Percentiles rank a stretch among this genome's conserved stretches.
Conservation (phyloP, 2,888 invertebrate genomes). For the Dasypolia templi region DNA sequence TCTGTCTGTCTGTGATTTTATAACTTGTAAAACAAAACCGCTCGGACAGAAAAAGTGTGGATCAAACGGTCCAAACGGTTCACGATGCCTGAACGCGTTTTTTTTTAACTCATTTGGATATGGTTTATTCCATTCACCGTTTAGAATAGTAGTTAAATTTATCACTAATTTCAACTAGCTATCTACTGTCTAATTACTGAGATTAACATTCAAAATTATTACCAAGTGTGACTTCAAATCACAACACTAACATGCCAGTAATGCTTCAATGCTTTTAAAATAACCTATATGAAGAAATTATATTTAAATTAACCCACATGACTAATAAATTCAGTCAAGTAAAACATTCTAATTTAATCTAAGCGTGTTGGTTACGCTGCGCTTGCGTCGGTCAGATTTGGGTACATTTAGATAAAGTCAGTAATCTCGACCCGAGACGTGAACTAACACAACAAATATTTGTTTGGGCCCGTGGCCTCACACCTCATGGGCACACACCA, state of each 20-base stretch:
- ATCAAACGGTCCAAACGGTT: slow-evolving; percentile 27
- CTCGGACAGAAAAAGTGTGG: slow-evolving; percentile 37
- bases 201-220: background rate
- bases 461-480: slow-evolving; percentile 76
- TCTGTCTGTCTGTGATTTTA: slow-evolving; percentile 43
- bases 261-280: background rate
- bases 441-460: slow-evolving; percentile 84
- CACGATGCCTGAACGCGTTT: background rate
- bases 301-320: background rate
- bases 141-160: background rate
- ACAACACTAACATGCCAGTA: background rate
- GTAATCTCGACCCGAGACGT: slow-evolving; percentile 81
- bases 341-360: slow-evolving; percentile 64
- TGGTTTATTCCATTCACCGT: background rate
- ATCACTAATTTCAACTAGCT: no score
- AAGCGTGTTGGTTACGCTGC: slow-evolving; percentile 50
- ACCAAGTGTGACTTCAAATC: background rate
- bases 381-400: slow-evolving; percentile 78
- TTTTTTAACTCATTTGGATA: background rate
- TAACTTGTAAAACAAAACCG: slow-evolving; percentile 57
- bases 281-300: background rate
- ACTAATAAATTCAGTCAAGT: slow-evolving; percentile 46
- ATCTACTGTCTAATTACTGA: no score
- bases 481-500: slow-evolving; percentile 66
- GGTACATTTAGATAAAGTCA: slow-evolving; percentile 82